Evolutionary conservation across 2,797 vertebrate species (phyloP).

Genomic region (Melanotaenia boesemani): DNA sequence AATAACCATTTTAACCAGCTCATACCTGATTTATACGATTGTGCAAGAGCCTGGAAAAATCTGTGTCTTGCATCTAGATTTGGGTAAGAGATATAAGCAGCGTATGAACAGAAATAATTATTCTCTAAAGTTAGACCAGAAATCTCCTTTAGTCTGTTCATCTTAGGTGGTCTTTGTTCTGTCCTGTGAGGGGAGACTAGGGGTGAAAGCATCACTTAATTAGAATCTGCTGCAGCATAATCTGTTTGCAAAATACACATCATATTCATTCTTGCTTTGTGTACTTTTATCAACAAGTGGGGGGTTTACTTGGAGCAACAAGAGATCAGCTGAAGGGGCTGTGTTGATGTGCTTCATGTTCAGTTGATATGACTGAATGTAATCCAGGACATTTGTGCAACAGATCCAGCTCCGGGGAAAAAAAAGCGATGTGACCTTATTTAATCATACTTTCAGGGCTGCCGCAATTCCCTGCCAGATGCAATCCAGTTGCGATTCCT

Average conservation of each 20-base stretch:
- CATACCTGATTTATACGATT: not conserved
- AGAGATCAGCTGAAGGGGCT: not conserved
- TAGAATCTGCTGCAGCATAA: not conserved
- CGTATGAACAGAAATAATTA: rapidly evolving
- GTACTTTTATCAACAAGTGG: not conserved
- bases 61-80: not conserved
- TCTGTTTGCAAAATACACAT: not conserved
- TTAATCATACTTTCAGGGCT: not conserved
- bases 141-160: not conserved
- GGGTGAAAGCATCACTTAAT: not conserved
- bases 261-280: not conserved
- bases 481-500: not conserved
- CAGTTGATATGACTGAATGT: not conserved
- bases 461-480: not conserved
- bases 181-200: not conserved
- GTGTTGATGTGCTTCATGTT: not conserved
- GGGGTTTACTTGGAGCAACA: not conserved
- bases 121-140: not conserved
- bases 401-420: not conserved
- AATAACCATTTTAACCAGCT: conserved; percentile 28
- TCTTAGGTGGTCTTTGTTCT: not conserved
- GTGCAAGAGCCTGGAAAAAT: not conserved
- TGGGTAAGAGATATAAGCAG: not conserved
- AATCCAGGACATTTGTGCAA: not conserved
- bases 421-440: not conserved